phyloP scores from a whole-genome alignment of 2,113 vertebrate genomes.

The Bubalus kerabau region DNA sequence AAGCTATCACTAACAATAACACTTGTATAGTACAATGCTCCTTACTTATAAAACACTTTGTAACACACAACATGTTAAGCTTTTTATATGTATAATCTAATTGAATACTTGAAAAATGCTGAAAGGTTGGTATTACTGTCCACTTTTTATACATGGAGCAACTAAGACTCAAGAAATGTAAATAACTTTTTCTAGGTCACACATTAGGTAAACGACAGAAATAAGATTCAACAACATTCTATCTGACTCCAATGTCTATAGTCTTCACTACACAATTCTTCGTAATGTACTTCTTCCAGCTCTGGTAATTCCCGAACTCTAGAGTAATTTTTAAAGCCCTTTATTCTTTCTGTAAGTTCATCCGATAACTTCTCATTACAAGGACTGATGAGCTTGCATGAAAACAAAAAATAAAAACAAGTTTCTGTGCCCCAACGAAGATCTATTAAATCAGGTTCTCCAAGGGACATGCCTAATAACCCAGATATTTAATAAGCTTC shows the following conservation, averaged over 20 bases:
- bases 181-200: neutral
- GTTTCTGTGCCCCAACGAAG: neutral
- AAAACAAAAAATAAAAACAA: neutral
- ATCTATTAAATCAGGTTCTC: neutral
- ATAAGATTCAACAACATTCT: neutral
- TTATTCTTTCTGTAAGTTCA: neutral
- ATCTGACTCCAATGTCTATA: neutral
- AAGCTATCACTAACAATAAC: neutral
- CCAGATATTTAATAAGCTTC: neutral
- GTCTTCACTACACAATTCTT: neutral
- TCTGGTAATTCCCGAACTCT: neutral
- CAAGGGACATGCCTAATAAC: neutral
- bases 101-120: neutral
- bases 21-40: neutral
- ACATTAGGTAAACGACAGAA: neutral
- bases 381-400: neutral
- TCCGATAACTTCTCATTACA: neutral
- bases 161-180: neutral
- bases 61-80: neutral
- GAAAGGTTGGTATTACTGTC: neutral
- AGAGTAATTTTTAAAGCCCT: neutral
- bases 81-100: neutral
- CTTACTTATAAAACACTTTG: neutral
- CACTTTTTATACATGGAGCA: neutral
- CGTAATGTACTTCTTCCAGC: neutral